A percentile compares a stretch with the other conserved stretches of the same genome.
These are phyloP conservation scores for Dilophus febrilis DNA, from an alignment of 2,888 invertebrate species.

Conservation along the genomic window DNA sequence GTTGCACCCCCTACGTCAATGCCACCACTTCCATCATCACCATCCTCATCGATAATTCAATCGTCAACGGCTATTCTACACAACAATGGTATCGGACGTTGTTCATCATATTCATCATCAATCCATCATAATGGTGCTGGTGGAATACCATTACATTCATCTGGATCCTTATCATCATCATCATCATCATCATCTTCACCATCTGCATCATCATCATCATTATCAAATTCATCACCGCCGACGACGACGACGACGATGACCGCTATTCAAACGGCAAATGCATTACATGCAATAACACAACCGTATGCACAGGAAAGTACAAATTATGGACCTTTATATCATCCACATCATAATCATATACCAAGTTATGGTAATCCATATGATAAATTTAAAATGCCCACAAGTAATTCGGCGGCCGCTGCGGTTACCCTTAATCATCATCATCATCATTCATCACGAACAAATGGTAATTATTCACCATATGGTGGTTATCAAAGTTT, in stretches of 20 bases:
- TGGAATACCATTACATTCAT: background rate
- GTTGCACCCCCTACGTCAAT: background rate
- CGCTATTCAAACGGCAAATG: conserved; percentile 4
- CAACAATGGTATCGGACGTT: too few species aligned
- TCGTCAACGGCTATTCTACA: conserved; percentile 3
- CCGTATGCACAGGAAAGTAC: conserved; percentile 26
- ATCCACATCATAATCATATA: conserved; percentile 22
- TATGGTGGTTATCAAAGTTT: conserved; percentile 24
- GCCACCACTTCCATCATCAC: conserved; percentile 11
- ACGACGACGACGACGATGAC: conserved; percentile 2
- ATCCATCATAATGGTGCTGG: background rate
- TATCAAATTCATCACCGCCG: conserved; percentile 13
- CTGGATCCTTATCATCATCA: background rate
- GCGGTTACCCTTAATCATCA: too few species aligned
- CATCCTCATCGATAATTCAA: conserved; percentile 10
- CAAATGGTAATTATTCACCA: conserved; percentile 17
- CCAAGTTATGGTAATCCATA: conserved; percentile 24
- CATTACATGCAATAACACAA: conserved; percentile 14
- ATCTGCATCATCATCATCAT: conserved; percentile 2
- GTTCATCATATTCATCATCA: background rate
- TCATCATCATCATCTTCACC: background rate
- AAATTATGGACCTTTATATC: conserved; percentile 30
- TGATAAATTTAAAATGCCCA: conserved; percentile 26
- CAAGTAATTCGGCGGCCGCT: too few species aligned
- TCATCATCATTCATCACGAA: conserved; percentile 14